phyloP scores from a whole-genome alignment of 1,140 invertebrate genomes.

The Drosophila kepulauana region DNA sequence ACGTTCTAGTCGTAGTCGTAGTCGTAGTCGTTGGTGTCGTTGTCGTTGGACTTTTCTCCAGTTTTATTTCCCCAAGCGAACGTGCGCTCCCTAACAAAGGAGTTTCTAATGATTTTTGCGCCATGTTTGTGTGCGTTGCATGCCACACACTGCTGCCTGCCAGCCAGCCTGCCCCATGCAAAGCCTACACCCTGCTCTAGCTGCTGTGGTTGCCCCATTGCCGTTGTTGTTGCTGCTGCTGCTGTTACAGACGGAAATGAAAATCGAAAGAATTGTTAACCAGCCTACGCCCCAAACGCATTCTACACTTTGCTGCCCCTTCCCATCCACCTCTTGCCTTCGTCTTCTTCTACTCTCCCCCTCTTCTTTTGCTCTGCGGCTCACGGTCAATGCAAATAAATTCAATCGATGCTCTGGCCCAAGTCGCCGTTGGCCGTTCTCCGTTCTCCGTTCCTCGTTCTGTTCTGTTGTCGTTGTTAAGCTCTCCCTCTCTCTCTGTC shows the following conservation, averaged over 20 bases:
- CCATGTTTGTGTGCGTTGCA: slow-evolving; percentile 63
- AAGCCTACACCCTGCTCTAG: not conserved
- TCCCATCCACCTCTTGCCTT: not conserved
- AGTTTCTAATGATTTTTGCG: slow-evolving; percentile 84
- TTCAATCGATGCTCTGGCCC: slow-evolving; percentile 75
- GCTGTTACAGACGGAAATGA: slow-evolving; percentile 78
- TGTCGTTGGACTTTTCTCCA: slow-evolving; percentile 59
- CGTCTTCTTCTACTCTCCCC: slow-evolving; percentile 1
- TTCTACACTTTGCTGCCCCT: slow-evolving; percentile 16
- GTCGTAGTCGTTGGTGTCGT: not conserved
- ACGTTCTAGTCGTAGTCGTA: not conserved
- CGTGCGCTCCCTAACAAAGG: slow-evolving; percentile 76
- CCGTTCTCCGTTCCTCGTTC: slow-evolving; percentile 50
- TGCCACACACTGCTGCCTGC: not conserved
- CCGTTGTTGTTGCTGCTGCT: slow-evolving; percentile 51
- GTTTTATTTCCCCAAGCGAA: slow-evolving; percentile 72
- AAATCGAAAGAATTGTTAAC: slow-evolving; percentile 83
- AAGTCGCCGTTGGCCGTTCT: slow-evolving; percentile 62
- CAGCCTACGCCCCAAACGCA: slow-evolving; percentile 45
- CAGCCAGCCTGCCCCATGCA: not conserved
- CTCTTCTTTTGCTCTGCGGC: slow-evolving; percentile 10
- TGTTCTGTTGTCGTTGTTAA: slow-evolving; percentile 39
- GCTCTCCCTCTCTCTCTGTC: slow-evolving; percentile 22
- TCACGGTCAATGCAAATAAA: slow-evolving; percentile 74
- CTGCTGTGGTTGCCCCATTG: slow-evolving; percentile 10